These are phyloP conservation scores for Plebejus melissa DNA, from an alignment of 2,888 invertebrate genomes.

Conservation along the genomic window DNA sequence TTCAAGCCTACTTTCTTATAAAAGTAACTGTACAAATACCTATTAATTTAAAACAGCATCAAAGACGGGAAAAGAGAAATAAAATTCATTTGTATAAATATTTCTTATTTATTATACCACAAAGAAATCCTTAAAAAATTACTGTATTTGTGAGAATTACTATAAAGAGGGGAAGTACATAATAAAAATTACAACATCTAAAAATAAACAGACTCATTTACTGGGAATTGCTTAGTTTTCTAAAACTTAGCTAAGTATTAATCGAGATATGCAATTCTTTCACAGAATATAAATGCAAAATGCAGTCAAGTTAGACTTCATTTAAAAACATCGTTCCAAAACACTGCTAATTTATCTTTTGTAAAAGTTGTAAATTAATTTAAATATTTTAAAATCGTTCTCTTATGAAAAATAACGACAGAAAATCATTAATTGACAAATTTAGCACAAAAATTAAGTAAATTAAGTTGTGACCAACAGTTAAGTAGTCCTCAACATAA, in stretches of 20 bases:
- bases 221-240: neutral
- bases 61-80: conserved; percentile 34
- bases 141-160: conserved; percentile 58
- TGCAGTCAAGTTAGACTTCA: neutral
- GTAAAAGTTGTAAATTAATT: neutral
- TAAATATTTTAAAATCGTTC: neutral
- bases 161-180: neutral
- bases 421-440: conserved; percentile 8
- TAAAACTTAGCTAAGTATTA: neutral
- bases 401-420: neutral
- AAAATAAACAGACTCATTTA: conserved; percentile 25
- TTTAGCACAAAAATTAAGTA: neutral
- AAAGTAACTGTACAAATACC: too few species aligned
- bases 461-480: neutral
- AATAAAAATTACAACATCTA: conserved; percentile 16
- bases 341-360: neutral
- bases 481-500: neutral
- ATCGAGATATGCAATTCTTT: conserved; percentile 21
- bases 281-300: neutral
- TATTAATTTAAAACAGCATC: neutral
- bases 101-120: conserved; percentile 66
- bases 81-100: conserved; percentile 64
- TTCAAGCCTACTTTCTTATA: too few species aligned
- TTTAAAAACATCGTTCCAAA: neutral
- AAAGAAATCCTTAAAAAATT: conserved; percentile 69